Percentiles rank a stretch among this genome's conserved stretches.
These are phyloP conservation scores for Plectropomus leopardus DNA, from an alignment of 2,113 vertebrate species.

Conservation along the genomic window DNA sequence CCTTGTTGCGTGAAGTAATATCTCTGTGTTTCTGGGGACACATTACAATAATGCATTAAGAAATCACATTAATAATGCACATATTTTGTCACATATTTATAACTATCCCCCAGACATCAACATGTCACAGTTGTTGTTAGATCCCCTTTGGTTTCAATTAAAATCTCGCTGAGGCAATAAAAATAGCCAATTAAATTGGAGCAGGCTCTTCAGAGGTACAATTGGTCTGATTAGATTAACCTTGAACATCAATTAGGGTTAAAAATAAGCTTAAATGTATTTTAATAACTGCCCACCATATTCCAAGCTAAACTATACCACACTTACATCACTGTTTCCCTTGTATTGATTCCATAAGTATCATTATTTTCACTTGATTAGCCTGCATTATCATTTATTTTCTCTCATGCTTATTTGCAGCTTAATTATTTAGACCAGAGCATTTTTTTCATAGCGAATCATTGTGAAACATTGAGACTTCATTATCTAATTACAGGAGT, in stretches of 20 bases:
- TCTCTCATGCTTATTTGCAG: constrained; percentile 60
- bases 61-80: constrained; percentile 88
- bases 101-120: constrained; percentile 87
- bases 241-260: constrained; percentile 87
- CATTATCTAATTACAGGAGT: constrained; percentile 76
- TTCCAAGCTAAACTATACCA: constrained; percentile 57
- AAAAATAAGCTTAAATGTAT: constrained; percentile 84
- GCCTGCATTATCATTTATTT: constrained; percentile 62
- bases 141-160: constrained; percentile 89
- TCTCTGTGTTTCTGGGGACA: constrained; percentile 75
- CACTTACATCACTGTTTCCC: constrained; percentile 29
- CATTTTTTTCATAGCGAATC: constrained; percentile 45
- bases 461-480: constrained; percentile 62
- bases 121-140: constrained; percentile 90
- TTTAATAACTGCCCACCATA: constrained; percentile 77
- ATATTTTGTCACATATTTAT: constrained; percentile 89
- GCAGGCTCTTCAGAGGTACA: constrained; percentile 86
- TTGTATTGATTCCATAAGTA: constrained; percentile 49
- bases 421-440: constrained; percentile 68
- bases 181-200: constrained; percentile 91
- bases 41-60: constrained; percentile 81
- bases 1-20: constrained; percentile 65
- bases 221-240: constrained; percentile 89
- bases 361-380: constrained; percentile 63
- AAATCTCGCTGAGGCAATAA: constrained; percentile 88